phyloP scores from a whole-genome alignment of 2,113 vertebrate genomes.

The Calonectris borealis region DNA sequence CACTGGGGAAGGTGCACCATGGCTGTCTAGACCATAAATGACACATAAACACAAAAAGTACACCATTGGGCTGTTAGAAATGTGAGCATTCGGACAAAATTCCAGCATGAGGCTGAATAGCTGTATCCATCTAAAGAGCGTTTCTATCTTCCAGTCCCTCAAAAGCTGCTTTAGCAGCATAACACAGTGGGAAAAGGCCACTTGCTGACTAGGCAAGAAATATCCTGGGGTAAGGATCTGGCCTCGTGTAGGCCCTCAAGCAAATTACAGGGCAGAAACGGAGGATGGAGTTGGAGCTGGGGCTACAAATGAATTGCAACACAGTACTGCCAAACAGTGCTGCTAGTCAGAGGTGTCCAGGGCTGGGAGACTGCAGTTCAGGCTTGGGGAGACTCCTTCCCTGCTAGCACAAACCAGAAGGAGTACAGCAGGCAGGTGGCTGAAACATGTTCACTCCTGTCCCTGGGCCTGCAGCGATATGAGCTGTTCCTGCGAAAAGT shows the following conservation, averaged over 20 bases:
- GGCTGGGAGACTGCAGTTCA: background rate
- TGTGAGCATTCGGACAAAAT: background rate
- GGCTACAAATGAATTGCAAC: background rate
- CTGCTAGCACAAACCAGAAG: background rate
- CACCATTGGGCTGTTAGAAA: background rate
- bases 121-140: background rate
- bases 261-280: background rate
- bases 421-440: background rate
- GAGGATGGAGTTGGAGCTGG: background rate
- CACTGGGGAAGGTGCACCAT: background rate
- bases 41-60: background rate
- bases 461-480: background rate
- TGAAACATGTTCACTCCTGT: background rate
- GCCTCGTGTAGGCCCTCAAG: background rate
- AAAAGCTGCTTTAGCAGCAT: background rate
- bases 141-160: background rate
- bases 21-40: background rate
- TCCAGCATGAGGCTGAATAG: background rate
- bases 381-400: background rate
- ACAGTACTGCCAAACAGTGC: background rate
- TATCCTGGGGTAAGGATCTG: background rate
- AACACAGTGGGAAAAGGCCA: background rate
- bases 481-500: background rate
- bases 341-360: background rate
- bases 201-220: background rate